Conservation (phyloP, 2,113 vertebrate species). For the Calyptomena viridis region DNA sequence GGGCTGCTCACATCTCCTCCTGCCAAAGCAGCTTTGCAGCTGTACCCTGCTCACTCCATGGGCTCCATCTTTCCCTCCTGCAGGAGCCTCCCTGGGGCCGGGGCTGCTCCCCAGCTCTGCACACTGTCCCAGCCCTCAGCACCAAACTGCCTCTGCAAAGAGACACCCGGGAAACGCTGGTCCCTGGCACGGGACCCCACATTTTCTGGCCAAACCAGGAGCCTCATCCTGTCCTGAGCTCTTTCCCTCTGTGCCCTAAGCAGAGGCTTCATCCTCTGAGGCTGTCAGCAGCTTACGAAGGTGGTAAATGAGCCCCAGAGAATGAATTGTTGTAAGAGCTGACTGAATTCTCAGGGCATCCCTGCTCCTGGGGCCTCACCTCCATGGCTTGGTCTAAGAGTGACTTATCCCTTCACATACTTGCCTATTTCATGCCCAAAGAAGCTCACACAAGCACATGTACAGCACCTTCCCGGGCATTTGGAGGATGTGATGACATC, state of each 20-base stretch:
- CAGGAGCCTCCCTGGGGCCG: rapidly evolving
- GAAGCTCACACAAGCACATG: rapidly evolving
- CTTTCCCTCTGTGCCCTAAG: not conserved
- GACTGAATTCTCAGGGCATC: not conserved
- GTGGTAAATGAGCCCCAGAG: not conserved
- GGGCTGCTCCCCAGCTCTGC: not conserved
- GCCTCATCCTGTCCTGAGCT: not conserved
- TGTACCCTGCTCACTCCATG: not conserved
- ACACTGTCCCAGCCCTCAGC: rapidly evolving
- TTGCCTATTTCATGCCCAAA: not conserved
- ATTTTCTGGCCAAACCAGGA: not conserved
- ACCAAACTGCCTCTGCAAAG: not conserved
- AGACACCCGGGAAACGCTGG: not conserved
- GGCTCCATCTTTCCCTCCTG: not conserved
- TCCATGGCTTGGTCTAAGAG: not conserved
- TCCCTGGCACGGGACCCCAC: rapidly evolving
- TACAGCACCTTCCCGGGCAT: not conserved
- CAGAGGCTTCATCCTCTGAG: not conserved
- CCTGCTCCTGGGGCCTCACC: not conserved
- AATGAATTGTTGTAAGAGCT: not conserved
- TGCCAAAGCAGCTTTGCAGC: not conserved
- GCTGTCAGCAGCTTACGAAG: not conserved
- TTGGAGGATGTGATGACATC: not conserved
- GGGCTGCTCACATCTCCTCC: not conserved
- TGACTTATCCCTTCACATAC: not conserved